phyloP scores from a whole-genome alignment of 2,888 invertebrate species.

The Cepaea hortensis region DNA sequence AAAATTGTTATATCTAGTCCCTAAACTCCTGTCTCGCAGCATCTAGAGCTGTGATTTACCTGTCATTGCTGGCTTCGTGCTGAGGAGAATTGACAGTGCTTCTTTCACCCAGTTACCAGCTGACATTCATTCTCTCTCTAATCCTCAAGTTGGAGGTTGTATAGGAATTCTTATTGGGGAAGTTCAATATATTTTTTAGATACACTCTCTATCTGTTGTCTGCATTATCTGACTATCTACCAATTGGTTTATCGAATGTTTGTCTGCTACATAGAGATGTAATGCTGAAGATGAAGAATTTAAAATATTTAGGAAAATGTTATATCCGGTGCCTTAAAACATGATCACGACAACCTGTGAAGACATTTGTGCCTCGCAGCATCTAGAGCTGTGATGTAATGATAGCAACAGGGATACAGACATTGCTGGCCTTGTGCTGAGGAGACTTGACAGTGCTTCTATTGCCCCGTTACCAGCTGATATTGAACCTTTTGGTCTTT shows the following conservation, averaged over 20 bases:
- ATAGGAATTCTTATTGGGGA: too few relatives aligned
- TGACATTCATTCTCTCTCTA: too few relatives aligned
- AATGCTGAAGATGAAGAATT: too few relatives aligned
- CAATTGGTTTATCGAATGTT: too few relatives aligned
- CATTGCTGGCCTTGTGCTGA: conserved; percentile 2
- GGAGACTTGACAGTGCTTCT: conserved; percentile 6
- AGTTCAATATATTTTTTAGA: too few relatives aligned
- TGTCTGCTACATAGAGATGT: too few relatives aligned
- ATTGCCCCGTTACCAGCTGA: conserved; percentile 40
- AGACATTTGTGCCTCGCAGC: conserved; percentile 39
- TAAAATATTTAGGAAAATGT: too few relatives aligned
- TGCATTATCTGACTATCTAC: too few relatives aligned
- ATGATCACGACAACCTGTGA: conserved; percentile 19
- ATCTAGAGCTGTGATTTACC: conserved; percentile 43
- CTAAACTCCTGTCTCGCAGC: not conserved
- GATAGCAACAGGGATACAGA: conserved; percentile 38
- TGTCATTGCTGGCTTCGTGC: conserved; percentile 41
- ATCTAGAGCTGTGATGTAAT: conserved; percentile 40
- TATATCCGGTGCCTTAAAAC: too few relatives aligned
- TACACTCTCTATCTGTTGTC: too few relatives aligned
- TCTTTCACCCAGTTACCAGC: not conserved
- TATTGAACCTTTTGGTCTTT: not conserved
- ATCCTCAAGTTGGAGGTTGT: too few relatives aligned
- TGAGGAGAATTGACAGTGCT: conserved; percentile 21
- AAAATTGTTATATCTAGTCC: too few relatives aligned